Conservation (phyloP, 1,140 invertebrate genomes). For the Nylanderia fulva region DNA sequence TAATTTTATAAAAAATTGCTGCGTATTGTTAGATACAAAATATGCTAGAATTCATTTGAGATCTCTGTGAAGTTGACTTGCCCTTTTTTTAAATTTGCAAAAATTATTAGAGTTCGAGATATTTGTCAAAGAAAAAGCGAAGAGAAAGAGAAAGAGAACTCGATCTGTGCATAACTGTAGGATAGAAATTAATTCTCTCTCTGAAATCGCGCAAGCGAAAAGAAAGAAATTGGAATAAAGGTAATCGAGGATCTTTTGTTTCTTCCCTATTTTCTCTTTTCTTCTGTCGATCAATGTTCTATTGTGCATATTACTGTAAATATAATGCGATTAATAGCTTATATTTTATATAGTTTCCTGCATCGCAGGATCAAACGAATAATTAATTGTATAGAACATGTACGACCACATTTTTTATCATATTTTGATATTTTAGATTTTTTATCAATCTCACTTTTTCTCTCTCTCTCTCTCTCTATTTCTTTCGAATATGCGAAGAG, state of each 20-base stretch:
- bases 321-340: conserved; percentile 14
- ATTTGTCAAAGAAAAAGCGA: conserved; percentile 1
- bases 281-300: conserved; percentile 63
- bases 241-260: conserved; percentile 58
- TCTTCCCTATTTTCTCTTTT: conserved; percentile 44
- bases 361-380: conserved; percentile 5
- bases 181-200: conserved; percentile 34
- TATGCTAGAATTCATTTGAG: conserved; percentile 6
- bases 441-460: conserved; percentile 13
- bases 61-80: too few relatives aligned
- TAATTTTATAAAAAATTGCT: neutral
- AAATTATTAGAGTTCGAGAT: too few relatives aligned
- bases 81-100: too few relatives aligned
- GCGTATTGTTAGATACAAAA: conserved; percentile 32
- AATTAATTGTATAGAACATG: conserved; percentile 8
- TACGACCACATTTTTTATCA: conserved; percentile 7
- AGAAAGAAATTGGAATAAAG: conserved; percentile 55
- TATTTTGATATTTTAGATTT: conserved; percentile 48
- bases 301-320: conserved; percentile 21
- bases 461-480: too few relatives aligned
- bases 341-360: too few relatives aligned
- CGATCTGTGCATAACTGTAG: conserved; percentile 20
- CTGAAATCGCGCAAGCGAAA: conserved; percentile 27
- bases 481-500: conserved; percentile 50
- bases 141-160: neutral